Base-by-base conservation (phyloP, 2,888 invertebrate species). In the Zaprionus obscuricornis region DNA sequence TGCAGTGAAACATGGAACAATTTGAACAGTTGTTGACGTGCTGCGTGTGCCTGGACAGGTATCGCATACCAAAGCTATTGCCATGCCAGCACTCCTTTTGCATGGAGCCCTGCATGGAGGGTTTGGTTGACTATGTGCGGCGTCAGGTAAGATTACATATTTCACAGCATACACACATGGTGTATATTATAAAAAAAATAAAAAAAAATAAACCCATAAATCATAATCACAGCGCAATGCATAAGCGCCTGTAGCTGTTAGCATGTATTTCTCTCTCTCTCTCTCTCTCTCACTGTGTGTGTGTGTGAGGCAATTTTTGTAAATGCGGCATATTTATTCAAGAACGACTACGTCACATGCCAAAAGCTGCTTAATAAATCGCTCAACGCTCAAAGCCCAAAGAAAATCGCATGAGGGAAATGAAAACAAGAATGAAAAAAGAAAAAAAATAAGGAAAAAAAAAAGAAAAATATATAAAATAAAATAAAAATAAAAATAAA, bases 41-140 rank as follows among this genome's bases (percentile, higher is more conserved):
- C 92, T 97, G 98, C 90, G 98, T 99, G 89, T 99, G 99, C 91
- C 92, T 99, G 91, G 99, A 99, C 92, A 94, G 99, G 88, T 99
- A 96, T 91, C 93, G 96, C 87, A 97, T 97, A 90, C 99, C 99
- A n/a, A 99, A 98, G 92, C 93, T 99, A 89, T 91, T 99, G 89
- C 98, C 98, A 94, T 98, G 98, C 90, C 99, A 99, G 92, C 99
- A 99, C 93, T 98, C 98, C 86, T 99, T 97, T 91, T 99, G 99
- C 90, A 96, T 97, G 96, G 97, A 98, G 88, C 98, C 99, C 49
- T 99, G 99, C 91, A 95, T 99, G 94, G 98, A 98, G 91, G 97
- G 98, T 71, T 93, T 98, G 43, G 96, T 98, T 88, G 97, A 98
- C 91, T 97, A 97, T 90, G 97, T 97, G 74, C 93, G 97, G 77